These are phyloP conservation scores for Deilephila porcellus DNA, from an alignment of 2,888 invertebrate genomes.

Conservation along the genomic window DNA sequence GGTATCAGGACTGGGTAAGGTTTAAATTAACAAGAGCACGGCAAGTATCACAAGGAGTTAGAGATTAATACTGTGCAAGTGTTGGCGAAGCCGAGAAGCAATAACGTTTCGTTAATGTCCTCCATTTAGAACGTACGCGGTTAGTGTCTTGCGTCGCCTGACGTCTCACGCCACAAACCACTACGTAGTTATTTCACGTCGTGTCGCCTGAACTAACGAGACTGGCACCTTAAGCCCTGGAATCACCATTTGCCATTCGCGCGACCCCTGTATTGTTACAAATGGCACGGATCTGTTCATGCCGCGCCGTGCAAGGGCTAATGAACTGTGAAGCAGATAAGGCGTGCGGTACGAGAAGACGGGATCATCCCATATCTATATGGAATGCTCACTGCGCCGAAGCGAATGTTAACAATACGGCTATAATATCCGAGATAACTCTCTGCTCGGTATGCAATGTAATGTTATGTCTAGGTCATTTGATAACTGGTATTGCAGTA, in stretches of 20 bases:
- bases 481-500: not conserved
- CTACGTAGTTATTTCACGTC: conserved; percentile 64
- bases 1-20: conserved; percentile 47
- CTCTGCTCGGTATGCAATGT: conserved; percentile 18
- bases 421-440: conserved; percentile 26
- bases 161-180: conserved; percentile 60
- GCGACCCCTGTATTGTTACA: conserved; percentile 79
- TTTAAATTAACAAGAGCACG: conserved; percentile 63
- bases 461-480: not conserved
- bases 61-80: conserved; percentile 79
- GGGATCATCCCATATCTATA: conserved; percentile 76
- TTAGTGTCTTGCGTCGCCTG: conserved; percentile 72
- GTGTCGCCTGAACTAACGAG: conserved; percentile 55
- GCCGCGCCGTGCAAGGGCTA: conserved; percentile 74
- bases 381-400: conserved; percentile 65
- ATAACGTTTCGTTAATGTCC: conserved; percentile 81
- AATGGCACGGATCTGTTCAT: conserved; percentile 76
- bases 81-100: conserved; percentile 75
- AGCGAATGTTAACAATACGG: conserved; percentile 53
- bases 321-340: conserved; percentile 86
- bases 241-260: conserved; percentile 76
- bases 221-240: conserved; percentile 69
- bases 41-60: conserved; percentile 66
- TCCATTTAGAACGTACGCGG: conserved; percentile 77
- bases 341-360: conserved; percentile 72